Evolutionary conservation across 2,888 invertebrate species (phyloP), one percentile per base, ranked within the genome.

Genomic region (Lordiphosa fenestrarum): DNA sequence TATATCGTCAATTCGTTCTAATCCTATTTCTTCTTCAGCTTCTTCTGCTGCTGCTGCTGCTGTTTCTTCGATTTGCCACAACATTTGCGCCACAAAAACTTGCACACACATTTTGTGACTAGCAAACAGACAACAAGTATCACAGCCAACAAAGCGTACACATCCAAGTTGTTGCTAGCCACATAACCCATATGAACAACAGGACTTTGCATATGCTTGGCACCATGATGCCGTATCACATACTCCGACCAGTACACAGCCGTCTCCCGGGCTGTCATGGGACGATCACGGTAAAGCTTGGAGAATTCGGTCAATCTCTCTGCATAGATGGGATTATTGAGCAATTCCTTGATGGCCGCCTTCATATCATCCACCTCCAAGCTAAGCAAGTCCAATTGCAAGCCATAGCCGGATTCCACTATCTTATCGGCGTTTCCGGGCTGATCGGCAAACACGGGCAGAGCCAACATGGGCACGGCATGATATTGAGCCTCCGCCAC

Each of bases 401-500:
- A 47, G 0, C 88, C 89, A 66, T 84, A 89, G 1, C 87, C 88
- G 0, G 72, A 61, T 0, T 53, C 36, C 2, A 56, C 75, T 5
- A 89, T 12, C 30, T 75, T 75, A 0, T 69, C 75, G 0, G 88
- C 86, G 64, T 89, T 89, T 1, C 47, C 51, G 0, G 75, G 76
- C 50, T 89, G 89, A 69, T 89, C 89, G 15, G 77, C 89, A 56
- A 88, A 88, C 2, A 88, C 69, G 2, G 89, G 89, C 7, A 89
- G 60, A 0, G 87, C 88, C 30, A 89, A 42, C 86, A 89, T 88
- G 2, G 93, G 93, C 0, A 93, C 91, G 10, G 91, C 93, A 71
- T 92, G 89, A 80, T 90, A 92, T 39, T 91, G 90, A 0, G 93
- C 91, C 86, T 94, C 94, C 71, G 91, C 91, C 1, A 92, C 90